Evolutionary conservation across 1,140 invertebrate species (phyloP).

Genomic region (Zaprionus camerounensis): DNA sequence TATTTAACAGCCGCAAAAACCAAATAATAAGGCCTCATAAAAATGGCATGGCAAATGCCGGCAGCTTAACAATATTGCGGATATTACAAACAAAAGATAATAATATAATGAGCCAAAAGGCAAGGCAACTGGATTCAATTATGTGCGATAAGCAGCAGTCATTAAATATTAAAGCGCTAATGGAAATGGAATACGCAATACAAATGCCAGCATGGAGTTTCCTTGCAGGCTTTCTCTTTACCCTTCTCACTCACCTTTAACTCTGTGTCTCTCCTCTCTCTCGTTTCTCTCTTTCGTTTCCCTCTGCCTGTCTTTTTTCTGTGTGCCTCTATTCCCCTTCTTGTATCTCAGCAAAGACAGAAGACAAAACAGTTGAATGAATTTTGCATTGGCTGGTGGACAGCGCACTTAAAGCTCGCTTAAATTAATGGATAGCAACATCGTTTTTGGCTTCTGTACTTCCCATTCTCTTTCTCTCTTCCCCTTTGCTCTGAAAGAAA

Average conservation of each 20-base stretch:
- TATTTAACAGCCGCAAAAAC: slow-evolving; percentile 66
- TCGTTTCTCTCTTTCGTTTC: neutral
- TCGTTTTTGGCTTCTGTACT: slow-evolving; percentile 18
- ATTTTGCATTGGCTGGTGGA: neutral
- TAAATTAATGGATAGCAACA: slow-evolving; percentile 29
- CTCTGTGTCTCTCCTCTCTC: neutral
- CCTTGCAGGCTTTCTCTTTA: neutral
- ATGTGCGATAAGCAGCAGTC: slow-evolving; percentile 78
- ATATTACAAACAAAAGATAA: slow-evolving; percentile 80
- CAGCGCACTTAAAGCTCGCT: slow-evolving; percentile 7
- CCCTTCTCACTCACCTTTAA: neutral
- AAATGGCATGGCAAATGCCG: slow-evolving; percentile 51
- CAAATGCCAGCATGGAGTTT: slow-evolving; percentile 15
- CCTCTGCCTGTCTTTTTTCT: too few relatives aligned
- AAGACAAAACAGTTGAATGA: neutral
- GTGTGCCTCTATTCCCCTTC: too few relatives aligned
- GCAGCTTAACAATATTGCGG: slow-evolving; percentile 59
- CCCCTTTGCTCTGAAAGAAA: neutral
- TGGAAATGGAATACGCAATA: slow-evolving; percentile 62
- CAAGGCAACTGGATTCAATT: slow-evolving; percentile 70
- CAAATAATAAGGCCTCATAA: slow-evolving; percentile 70
- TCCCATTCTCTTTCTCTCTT: neutral
- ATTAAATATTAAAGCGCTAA: slow-evolving; percentile 81
- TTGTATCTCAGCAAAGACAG: neutral
- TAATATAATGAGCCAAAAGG: slow-evolving; percentile 76